These are phyloP conservation scores for Bombus fervidus DNA, from an alignment of 1,140 invertebrate species.

Conservation along the genomic window DNA sequence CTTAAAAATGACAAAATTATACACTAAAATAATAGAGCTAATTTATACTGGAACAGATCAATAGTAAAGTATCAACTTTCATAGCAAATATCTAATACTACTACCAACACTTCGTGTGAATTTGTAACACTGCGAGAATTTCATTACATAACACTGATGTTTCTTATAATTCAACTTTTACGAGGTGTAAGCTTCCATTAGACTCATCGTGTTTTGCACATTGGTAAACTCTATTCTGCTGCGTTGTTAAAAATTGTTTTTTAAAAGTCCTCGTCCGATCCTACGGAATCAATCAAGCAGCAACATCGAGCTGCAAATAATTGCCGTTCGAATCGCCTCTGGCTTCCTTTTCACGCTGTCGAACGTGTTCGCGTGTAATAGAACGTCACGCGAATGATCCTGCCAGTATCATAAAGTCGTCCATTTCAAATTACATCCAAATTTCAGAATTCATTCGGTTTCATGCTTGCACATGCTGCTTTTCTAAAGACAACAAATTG, in stretches of 20 bases:
- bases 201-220: conserved; percentile 16
- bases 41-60: not conserved
- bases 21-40: no score
- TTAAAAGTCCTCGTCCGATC: not conserved
- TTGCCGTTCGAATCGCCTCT: not conserved
- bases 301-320: conserved; percentile 21
- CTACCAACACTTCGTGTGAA: no score
- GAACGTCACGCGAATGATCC: not conserved
- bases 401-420: not conserved
- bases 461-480: not conserved
- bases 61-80: not conserved
- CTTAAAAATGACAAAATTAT: not conserved
- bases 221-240: not conserved
- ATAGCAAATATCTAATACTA: not conserved
- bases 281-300: conserved; percentile 5
- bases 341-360: not conserved
- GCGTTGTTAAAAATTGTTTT: not conserved
- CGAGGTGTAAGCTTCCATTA: not conserved
- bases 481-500: not conserved
- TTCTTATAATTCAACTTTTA: not conserved
- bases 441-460: not conserved
- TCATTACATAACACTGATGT: not conserved
- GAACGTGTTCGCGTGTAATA: not conserved
- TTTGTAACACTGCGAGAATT: not conserved
- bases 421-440: not conserved